Percentiles rank a stretch among this genome's conserved stretches.
phyloP scores from a whole-genome alignment of 2,113 vertebrate genomes.

The Upupa epops region DNA sequence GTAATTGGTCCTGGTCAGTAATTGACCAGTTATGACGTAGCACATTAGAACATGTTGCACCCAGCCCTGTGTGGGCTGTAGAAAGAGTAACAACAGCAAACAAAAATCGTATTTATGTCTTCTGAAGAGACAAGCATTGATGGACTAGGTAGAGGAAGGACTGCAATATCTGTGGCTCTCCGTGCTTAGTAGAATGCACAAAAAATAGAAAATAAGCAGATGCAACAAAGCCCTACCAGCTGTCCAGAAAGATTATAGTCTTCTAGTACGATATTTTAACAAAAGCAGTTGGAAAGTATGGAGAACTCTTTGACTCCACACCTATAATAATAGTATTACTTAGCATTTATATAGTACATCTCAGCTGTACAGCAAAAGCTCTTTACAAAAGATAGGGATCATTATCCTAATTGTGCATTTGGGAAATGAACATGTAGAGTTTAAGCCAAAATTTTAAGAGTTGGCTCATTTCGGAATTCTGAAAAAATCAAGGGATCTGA shows the following conservation, averaged over 20 bases:
- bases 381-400: slow-evolving; percentile 13
- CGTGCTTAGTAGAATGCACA: background rate
- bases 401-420: slow-evolving; percentile 29
- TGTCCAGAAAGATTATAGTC: background rate
- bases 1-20: no score
- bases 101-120: no score
- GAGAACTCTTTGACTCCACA: slow-evolving; percentile 1
- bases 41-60: no score
- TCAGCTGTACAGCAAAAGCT: slow-evolving; percentile 11
- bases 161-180: background rate
- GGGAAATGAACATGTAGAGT: background rate
- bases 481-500: background rate
- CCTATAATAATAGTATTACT: background rate
- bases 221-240: background rate
- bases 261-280: background rate
- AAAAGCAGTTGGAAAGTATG: slow-evolving; percentile 3
- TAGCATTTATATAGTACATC: background rate
- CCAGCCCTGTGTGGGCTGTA: no score
- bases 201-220: background rate
- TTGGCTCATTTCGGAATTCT: background rate
- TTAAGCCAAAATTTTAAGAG: slow-evolving; percentile 32
- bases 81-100: no score
- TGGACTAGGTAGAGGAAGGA: background rate
- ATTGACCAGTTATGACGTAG: no score
- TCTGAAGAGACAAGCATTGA: no score